These are phyloP conservation scores for Holacanthus passer DNA, from an alignment of 2,113 vertebrate species.

Conservation along the genomic window DNA sequence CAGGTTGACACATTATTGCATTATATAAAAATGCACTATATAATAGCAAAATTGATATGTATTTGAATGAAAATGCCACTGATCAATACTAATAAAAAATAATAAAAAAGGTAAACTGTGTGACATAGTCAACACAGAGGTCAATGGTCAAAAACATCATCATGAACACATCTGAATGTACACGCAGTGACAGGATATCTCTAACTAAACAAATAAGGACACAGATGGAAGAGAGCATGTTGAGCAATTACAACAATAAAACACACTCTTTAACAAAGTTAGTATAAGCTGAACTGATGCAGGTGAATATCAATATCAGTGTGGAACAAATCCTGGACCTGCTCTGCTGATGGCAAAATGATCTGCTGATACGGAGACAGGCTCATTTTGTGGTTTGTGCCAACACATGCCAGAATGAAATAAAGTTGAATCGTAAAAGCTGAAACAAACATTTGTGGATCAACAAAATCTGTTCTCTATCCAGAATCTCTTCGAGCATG, in stretches of 20 bases:
- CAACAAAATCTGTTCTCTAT: slow-evolving; percentile 34
- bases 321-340: slow-evolving; percentile 9
- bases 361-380: slow-evolving; percentile 12
- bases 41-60: background rate
- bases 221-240: too few relatives aligned
- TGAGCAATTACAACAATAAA: slow-evolving; percentile 6
- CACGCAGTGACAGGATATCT: too few relatives aligned
- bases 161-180: background rate
- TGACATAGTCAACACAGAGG: background rate
- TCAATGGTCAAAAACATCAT: background rate
- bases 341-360: background rate
- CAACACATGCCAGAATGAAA: slow-evolving; percentile 1
- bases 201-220: too few relatives aligned
- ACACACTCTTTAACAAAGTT: background rate
- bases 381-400: slow-evolving; percentile 15
- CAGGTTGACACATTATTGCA: background rate
- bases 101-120: slow-evolving; percentile 2
- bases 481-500: slow-evolving; percentile 1
- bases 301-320: background rate
- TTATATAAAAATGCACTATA: background rate
- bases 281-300: background rate
- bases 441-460: slow-evolving; percentile 43
- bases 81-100: background rate
- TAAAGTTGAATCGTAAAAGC: background rate
- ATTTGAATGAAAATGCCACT: background rate